These are phyloP conservation scores for Sinocyclocheilus anshuiensis DNA, from an alignment of 2,113 vertebrate genomes.

Conservation along the genomic window DNA sequence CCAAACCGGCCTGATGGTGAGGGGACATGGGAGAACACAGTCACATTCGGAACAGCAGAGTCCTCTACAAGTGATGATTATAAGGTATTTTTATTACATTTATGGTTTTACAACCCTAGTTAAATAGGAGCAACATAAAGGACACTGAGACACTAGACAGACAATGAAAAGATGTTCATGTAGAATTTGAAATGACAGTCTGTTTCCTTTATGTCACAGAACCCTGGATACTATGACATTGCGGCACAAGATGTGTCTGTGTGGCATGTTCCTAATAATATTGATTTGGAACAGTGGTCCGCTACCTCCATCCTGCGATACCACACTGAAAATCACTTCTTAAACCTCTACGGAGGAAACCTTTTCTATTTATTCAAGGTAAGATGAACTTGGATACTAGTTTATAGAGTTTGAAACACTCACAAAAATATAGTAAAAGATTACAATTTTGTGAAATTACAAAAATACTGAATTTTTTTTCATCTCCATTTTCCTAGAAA, in stretches of 20 bases:
- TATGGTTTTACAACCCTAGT: neutral
- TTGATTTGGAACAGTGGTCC: neutral
- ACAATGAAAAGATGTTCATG: neutral
- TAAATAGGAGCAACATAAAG: neutral
- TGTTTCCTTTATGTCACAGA: neutral
- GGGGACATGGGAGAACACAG: no score
- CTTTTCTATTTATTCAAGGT: constrained; percentile 27
- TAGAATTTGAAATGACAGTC: neutral
- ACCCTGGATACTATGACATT: constrained; percentile 12
- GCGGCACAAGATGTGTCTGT: neutral
- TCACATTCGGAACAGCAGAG: no score
- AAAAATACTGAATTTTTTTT: neutral
- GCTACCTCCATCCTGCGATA: neutral
- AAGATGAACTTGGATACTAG: neutral
- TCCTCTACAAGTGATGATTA: no score
- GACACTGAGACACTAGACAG: no score
- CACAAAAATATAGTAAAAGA: neutral
- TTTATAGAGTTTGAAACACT: neutral
- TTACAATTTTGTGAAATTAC: neutral
- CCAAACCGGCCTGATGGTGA: no score
- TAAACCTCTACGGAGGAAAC: constrained; percentile 21
- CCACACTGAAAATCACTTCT: constrained; percentile 25
- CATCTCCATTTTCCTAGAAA: neutral
- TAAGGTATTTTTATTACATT: neutral
- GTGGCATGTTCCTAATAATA: constrained; percentile 15